Percentiles rank a stretch among this genome's conserved stretches.
Evolutionary conservation across 37 sponge, comb jelly and placozoan species (phyloP).

Genomic region (Dysidea cf. avara): DNA sequence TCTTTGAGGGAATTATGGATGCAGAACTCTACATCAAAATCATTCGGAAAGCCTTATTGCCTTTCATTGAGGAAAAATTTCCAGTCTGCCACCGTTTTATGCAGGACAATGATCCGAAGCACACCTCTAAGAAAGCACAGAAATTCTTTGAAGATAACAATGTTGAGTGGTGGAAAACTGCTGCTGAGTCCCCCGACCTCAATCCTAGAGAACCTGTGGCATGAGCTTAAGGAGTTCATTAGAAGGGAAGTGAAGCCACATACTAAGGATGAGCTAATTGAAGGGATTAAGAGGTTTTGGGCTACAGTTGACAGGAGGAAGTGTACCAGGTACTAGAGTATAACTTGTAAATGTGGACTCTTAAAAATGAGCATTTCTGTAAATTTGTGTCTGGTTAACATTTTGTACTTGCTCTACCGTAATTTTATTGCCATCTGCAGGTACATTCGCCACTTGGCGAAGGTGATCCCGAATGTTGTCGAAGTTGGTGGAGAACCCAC

Average conservation of each 20-base stretch:
- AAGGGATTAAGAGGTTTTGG: constrained; percentile 28
- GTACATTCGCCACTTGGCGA: constrained; percentile 23
- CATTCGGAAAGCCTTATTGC: not conserved
- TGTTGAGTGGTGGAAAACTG: constrained; percentile 35
- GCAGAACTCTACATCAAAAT: constrained; percentile 19
- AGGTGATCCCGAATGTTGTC: constrained; percentile 36
- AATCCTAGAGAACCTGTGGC: constrained; percentile 50
- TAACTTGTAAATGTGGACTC: no score
- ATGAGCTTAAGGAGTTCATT: no score
- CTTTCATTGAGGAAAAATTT: constrained; percentile 11
- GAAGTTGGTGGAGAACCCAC: constrained; percentile 20
- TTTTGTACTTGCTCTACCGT: no score
- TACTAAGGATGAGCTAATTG: constrained; percentile 25
- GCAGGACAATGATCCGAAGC: no score
- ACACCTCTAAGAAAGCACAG: constrained; percentile 26
- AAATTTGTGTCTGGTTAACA: no score
- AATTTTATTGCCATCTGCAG: no score
- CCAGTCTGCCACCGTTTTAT: constrained; percentile 22
- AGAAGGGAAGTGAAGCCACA: constrained; percentile 20
- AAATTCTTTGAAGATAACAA: constrained; percentile 11
- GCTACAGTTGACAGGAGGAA: constrained; percentile 3
- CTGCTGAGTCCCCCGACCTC: constrained; percentile 27
- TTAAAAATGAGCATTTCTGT: no score
- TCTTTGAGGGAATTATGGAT: no score
- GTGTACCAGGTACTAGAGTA: no score